These are phyloP conservation scores for Altica lythri DNA, from an alignment of 2,888 invertebrate species.

Conservation along the genomic window DNA sequence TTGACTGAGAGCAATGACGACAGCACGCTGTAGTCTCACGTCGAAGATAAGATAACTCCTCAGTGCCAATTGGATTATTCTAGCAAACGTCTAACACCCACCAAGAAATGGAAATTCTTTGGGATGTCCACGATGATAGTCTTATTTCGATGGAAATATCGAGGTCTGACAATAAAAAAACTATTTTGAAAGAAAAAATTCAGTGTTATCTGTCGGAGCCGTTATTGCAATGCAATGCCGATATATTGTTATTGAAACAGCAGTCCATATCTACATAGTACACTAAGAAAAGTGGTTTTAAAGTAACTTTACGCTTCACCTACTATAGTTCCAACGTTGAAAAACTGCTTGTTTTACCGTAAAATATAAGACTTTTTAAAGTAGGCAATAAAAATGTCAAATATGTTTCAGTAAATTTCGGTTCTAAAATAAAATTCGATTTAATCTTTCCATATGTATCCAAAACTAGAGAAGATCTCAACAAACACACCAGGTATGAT, in stretches of 20 bases:
- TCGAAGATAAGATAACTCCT: neutral
- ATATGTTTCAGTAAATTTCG: no score
- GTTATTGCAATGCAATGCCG: neutral
- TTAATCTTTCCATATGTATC: no score
- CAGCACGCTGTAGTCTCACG: neutral
- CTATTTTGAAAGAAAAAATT: neutral
- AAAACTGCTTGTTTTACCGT: no score
- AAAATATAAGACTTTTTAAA: no score
- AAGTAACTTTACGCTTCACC: neutral
- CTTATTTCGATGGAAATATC: neutral
- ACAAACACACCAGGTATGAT: no score
- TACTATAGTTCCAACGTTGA: neutral
- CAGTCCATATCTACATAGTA: neutral
- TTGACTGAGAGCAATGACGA: neutral
- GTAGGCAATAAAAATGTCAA: no score
- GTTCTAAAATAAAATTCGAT: no score
- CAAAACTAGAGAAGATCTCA: no score
- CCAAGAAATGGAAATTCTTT: neutral
- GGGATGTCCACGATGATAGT: neutral
- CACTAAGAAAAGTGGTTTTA: neutral
- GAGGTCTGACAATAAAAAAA: neutral
- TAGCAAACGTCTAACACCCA: neutral
- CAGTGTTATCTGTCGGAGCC: neutral
- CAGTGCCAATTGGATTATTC: neutral
- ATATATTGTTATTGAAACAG: neutral